Percentiles rank a stretch among this genome's conserved stretches.
Evolutionary conservation across 2,113 vertebrate species (phyloP).

Genomic region (Gavia stellata): DNA sequence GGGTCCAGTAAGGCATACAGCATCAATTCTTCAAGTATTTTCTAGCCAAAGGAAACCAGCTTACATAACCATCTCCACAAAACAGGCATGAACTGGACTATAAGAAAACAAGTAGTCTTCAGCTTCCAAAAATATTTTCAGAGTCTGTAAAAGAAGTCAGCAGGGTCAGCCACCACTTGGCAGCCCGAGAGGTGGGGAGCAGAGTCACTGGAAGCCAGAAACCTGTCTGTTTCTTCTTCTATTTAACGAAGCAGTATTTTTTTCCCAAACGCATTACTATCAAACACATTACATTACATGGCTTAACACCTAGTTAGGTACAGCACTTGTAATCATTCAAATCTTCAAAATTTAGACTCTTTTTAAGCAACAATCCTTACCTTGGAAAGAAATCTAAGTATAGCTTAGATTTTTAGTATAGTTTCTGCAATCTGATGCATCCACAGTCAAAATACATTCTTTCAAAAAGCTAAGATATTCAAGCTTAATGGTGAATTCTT

Average conservation of each 20-base stretch:
- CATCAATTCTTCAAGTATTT: not conserved
- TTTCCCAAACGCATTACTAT: not conserved
- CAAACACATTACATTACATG: not conserved
- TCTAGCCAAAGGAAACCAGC: not conserved
- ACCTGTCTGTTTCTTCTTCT: not conserved
- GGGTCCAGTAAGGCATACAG: not conserved
- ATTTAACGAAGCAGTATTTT: not conserved
- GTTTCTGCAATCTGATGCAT: not conserved
- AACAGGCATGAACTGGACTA: not conserved
- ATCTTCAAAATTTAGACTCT: not conserved
- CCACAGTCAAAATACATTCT: not conserved
- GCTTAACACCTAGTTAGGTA: not conserved
- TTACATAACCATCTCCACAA: not conserved
- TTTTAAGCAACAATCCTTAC: not conserved
- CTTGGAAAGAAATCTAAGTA: not conserved
- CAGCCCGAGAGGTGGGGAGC: not conserved
- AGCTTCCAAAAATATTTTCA: not conserved
- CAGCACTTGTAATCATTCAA: not conserved
- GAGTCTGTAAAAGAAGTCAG: not conserved
- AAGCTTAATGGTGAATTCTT: not conserved
- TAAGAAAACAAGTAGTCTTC: not conserved
- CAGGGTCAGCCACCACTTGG: too few species aligned
- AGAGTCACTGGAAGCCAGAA: not conserved
- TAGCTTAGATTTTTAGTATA: not conserved
- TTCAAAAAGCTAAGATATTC: not conserved